These are phyloP conservation scores for Hylaeus anthracinus DNA, from an alignment of 1,140 invertebrate species.

Conservation along the genomic window DNA sequence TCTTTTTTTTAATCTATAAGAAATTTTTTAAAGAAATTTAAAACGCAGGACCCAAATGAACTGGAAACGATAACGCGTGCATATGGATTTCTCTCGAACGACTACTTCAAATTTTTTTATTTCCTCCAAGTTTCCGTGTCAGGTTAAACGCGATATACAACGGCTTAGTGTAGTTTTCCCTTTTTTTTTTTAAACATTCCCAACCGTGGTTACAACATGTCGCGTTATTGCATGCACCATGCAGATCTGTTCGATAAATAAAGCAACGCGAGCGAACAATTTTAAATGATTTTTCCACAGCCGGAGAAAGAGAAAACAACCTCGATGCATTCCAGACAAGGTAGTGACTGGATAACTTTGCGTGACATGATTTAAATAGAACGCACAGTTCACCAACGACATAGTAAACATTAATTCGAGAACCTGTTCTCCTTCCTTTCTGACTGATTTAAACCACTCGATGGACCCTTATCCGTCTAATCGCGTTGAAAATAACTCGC, in stretches of 20 bases:
- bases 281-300: not conserved
- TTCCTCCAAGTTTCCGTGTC: no score
- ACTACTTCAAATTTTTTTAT: no score
- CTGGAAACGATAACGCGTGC: no score
- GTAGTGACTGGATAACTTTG: slow-evolving; percentile 45
- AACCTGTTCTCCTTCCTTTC: slow-evolving; percentile 52
- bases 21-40: no score
- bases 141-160: no score
- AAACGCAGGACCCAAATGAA: no score
- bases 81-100: no score
- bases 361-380: slow-evolving; percentile 12
- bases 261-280: not conserved
- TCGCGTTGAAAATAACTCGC: slow-evolving; percentile 51
- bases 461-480: slow-evolving; percentile 50
- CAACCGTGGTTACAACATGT: no score
- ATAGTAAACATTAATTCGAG: slow-evolving; percentile 26
- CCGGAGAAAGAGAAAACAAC: slow-evolving; percentile 41
- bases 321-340: slow-evolving; percentile 69
- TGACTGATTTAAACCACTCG: slow-evolving; percentile 38
- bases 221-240: not conserved
- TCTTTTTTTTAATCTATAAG: no score
- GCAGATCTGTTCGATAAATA: not conserved
- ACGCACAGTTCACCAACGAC: slow-evolving; percentile 12
- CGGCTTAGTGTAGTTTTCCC: no score
- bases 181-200: no score